Conservation (phyloP, 1,140 invertebrate genomes). For the Notospermus geniculatus region DNA sequence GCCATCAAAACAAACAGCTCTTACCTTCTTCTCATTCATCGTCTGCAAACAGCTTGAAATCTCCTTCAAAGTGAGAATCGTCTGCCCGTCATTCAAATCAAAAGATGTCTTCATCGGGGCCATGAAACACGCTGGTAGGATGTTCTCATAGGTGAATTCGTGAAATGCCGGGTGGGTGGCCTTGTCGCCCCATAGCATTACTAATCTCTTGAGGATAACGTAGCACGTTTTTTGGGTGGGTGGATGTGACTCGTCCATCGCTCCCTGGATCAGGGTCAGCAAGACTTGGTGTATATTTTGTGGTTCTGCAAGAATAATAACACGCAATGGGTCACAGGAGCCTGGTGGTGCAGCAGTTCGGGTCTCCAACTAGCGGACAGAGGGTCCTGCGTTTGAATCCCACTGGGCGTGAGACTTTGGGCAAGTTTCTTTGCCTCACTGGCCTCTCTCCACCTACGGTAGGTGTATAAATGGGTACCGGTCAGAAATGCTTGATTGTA, state of each 20-base stretch:
- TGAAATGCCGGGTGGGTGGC: constrained; percentile 48
- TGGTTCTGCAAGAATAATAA: constrained; percentile 39
- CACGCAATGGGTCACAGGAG: too few relatives aligned
- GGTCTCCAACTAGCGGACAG: too few relatives aligned
- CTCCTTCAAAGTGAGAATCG: constrained; percentile 44
- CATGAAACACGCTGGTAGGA: constrained; percentile 63
- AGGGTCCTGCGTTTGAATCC: too few relatives aligned
- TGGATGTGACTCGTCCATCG: constrained; percentile 61
- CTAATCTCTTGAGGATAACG: constrained; percentile 59
- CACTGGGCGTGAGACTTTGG: too few relatives aligned
- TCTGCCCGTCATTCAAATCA: constrained; percentile 62
- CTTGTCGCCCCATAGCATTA: constrained; percentile 58
- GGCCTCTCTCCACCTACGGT: too few relatives aligned
- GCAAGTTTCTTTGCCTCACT: too few relatives aligned
- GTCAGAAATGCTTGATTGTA: too few relatives aligned
- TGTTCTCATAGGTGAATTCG: constrained; percentile 60
- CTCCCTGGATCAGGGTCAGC: constrained; percentile 60
- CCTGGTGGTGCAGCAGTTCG: too few relatives aligned
- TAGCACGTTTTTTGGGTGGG: constrained; percentile 63
- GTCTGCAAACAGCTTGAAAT: background rate
- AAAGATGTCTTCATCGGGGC: constrained; percentile 61
- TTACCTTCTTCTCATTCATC: background rate
- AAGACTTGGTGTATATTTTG: constrained; percentile 56
- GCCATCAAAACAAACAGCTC: background rate
- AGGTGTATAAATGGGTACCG: too few relatives aligned